Conservation (phyloP, 2,888 invertebrate species). For the Timema podura region DNA sequence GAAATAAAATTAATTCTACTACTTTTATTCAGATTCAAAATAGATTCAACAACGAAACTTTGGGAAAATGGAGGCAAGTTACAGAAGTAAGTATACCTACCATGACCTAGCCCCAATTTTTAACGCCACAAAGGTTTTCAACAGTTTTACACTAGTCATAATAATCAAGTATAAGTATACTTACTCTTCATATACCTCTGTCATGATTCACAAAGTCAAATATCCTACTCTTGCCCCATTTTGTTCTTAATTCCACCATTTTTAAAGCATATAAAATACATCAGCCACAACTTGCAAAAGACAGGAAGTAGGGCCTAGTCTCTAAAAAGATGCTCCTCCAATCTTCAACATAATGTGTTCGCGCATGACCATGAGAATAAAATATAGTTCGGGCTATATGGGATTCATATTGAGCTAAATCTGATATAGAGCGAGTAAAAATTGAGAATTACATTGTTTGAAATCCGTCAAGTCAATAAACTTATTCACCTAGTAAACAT, state of each 20-base stretch:
- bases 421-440: too few species aligned
- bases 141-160: constrained; percentile 15
- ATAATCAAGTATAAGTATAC: constrained; percentile 46
- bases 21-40: neutral
- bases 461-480: too few species aligned
- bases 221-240: constrained; percentile 79
- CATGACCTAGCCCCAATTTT: constrained; percentile 36
- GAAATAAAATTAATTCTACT: too few species aligned
- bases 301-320: constrained; percentile 35
- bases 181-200: constrained; percentile 89
- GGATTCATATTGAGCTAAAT: too few species aligned
- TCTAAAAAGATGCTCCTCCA: constrained; percentile 31
- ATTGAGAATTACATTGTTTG: too few species aligned
- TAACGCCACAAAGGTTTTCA: constrained; percentile 27
- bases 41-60: constrained; percentile 23
- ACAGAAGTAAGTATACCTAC: constrained; percentile 26
- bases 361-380: constrained; percentile 30
- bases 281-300: constrained; percentile 33
- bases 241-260: constrained; percentile 79
- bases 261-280: constrained; percentile 59
- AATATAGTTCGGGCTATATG: constrained; percentile 29
- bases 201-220: constrained; percentile 83
- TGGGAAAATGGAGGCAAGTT: constrained; percentile 32
- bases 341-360: constrained; percentile 29
- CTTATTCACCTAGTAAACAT: too few species aligned